phyloP scores from a whole-genome alignment of 2,888 invertebrate genomes.

The Pristionchus entomophagus region DNA sequence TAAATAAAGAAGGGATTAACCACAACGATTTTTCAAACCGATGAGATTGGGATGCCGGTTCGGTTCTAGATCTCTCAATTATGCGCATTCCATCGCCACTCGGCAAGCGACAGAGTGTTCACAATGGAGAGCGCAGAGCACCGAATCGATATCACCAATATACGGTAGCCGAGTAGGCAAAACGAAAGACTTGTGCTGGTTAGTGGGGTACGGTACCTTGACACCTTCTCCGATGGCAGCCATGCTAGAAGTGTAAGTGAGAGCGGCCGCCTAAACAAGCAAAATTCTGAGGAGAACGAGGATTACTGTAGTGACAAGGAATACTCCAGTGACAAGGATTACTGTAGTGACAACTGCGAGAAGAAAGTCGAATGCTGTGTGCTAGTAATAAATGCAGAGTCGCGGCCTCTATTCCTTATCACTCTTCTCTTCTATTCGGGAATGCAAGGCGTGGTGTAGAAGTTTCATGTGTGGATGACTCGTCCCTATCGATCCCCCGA shows the following conservation, averaged over 20 bases:
- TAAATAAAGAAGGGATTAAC: not conserved
- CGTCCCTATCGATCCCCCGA: conserved; percentile 1
- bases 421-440: too few species aligned
- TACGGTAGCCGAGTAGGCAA: not conserved
- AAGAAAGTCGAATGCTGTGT: not conserved
- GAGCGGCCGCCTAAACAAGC: not conserved
- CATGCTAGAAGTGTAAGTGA: conserved; percentile 37
- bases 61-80: too few species aligned
- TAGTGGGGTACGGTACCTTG: not conserved
- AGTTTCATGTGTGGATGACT: conserved; percentile 12
- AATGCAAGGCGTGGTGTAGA: conserved; percentile 32
- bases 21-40: not conserved
- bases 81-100: too few species aligned
- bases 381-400: conserved; percentile 14
- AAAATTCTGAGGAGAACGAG: not conserved
- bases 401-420: conserved; percentile 32
- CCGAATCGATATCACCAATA: not conserved
- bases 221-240: conserved; percentile 39
- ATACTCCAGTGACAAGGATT: not conserved
- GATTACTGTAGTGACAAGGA: not conserved
- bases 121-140: too few species aligned
- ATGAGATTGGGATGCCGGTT: too few species aligned
- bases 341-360: not conserved
- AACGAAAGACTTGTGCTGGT: too few species aligned
- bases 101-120: too few species aligned